A percentile compares a stretch with the other conserved stretches of the same genome.
Conservation (phyloP, 1,140 invertebrate genomes). For the Geopemphigus sp. region DNA sequence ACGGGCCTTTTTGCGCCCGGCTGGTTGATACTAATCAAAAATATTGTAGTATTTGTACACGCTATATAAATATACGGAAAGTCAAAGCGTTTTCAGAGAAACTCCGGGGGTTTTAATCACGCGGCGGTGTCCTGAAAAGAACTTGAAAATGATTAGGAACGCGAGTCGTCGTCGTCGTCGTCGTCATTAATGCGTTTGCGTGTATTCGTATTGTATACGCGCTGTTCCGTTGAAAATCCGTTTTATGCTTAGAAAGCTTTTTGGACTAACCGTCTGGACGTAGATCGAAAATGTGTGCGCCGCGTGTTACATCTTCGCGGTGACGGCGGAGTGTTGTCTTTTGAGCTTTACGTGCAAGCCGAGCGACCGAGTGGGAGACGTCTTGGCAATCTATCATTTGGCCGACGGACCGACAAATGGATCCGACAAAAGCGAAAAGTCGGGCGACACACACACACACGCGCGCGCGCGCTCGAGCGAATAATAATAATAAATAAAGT, state of each 20-base stretch:
- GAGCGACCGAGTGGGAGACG: not conserved
- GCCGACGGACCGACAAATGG: constrained; percentile 42
- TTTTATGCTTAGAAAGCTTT: not conserved
- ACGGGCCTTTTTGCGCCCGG: not conserved
- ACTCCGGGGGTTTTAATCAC: constrained; percentile 32
- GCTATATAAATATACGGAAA: no score
- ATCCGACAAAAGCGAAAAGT: constrained; percentile 23
- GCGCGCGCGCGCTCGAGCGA: not conserved
- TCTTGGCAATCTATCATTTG: constrained; percentile 36
- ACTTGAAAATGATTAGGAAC: constrained; percentile 19
- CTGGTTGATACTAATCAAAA: constrained; percentile 34
- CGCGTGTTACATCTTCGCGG: no score
- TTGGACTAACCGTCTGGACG: not conserved
- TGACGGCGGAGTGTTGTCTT: not conserved
- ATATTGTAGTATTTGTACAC: not conserved
- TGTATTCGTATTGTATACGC: not conserved
- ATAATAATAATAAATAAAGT: constrained; percentile 9
- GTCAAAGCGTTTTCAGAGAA: constrained; percentile 8
- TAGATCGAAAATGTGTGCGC: not conserved
- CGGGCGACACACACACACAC: no score
- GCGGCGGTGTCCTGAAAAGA: constrained; percentile 7
- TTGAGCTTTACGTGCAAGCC: constrained; percentile 13
- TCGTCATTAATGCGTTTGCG: not conserved
- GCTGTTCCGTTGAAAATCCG: not conserved
- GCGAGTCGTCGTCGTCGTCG: not conserved